A percentile compares a stretch with the other conserved stretches of the same genome.
Conservation (phyloP, 2,113 vertebrate species). For the Arvicanthis niloticus region DNA sequence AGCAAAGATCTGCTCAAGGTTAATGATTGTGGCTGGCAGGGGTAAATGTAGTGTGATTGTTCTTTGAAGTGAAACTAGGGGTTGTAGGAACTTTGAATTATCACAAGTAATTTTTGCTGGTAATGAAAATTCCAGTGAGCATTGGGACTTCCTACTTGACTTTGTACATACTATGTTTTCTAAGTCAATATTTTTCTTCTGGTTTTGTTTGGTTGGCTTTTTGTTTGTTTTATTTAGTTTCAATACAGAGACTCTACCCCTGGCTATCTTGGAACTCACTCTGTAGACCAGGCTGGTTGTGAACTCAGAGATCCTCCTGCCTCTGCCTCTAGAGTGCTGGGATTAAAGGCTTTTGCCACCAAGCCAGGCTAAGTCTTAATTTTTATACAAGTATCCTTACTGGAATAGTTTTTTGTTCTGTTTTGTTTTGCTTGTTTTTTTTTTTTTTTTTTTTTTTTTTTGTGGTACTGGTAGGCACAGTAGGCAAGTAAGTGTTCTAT, state of each 20-base stretch:
- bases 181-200: not conserved
- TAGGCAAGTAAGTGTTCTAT: not conserved
- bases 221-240: not conserved
- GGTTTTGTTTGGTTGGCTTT: not conserved
- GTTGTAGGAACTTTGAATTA: not conserved
- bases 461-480: not conserved
- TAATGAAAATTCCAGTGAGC: slow-evolving; percentile 13
- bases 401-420: not conserved
- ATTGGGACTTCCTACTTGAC: not conserved
- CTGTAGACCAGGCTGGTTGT: not conserved
- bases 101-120: slow-evolving; percentile 15
- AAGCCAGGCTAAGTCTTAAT: not conserved
- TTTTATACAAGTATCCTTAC: slow-evolving; percentile 22
- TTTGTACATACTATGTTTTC: slow-evolving; percentile 21
- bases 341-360: not conserved
- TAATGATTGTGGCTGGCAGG: not conserved
- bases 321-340: not conserved
- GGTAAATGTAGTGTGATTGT: not conserved
- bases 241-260: not conserved
- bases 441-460: not conserved
- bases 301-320: not conserved
- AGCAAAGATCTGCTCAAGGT: not conserved
- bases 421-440: not conserved
- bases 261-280: not conserved
- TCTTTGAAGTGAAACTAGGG: slow-evolving; percentile 6